Conservation (phyloP, 2,888 invertebrate genomes). For the Platycnemis pennipes region DNA sequence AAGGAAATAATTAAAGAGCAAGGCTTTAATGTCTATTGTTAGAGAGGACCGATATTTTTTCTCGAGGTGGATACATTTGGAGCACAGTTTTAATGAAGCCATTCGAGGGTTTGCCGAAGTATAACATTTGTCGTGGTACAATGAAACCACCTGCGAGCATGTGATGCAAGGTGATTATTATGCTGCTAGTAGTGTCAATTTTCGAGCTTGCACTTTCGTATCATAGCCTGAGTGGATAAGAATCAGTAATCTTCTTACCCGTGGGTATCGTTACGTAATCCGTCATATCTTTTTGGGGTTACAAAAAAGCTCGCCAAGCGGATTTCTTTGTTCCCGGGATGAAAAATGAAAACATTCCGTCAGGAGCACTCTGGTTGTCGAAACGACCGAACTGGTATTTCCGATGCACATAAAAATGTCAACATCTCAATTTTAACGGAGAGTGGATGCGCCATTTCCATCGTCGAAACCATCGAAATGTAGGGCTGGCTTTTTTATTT, state of each 20-base stretch:
- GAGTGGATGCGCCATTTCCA: constrained; percentile 39
- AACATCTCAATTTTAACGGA: constrained; percentile 21
- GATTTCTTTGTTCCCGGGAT: not conserved
- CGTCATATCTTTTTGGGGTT: not conserved
- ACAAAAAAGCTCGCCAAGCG: not conserved
- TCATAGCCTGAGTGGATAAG: not conserved
- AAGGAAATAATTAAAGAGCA: too few species aligned
- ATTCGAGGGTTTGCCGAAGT: not conserved
- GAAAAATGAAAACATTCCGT: not conserved
- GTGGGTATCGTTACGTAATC: not conserved
- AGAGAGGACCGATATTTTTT: too few species aligned
- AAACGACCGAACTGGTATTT: constrained; percentile 22
- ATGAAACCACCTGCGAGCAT: not conserved
- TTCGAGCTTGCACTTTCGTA: not conserved
- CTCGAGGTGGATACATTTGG: not conserved
- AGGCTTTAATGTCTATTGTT: too few species aligned
- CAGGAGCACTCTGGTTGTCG: not conserved
- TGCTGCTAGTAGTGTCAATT: not conserved
- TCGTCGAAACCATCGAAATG: constrained; percentile 36
- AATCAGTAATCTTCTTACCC: constrained; percentile 4
- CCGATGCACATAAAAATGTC: constrained; percentile 33
- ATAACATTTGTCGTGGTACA: not conserved
- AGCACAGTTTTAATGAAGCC: not conserved
- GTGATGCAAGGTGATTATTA: not conserved
- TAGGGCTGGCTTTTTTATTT: not conserved